Base-by-base conservation (phyloP, 2,888 invertebrate species). In the Psylliodes chrysocephalus region DNA sequence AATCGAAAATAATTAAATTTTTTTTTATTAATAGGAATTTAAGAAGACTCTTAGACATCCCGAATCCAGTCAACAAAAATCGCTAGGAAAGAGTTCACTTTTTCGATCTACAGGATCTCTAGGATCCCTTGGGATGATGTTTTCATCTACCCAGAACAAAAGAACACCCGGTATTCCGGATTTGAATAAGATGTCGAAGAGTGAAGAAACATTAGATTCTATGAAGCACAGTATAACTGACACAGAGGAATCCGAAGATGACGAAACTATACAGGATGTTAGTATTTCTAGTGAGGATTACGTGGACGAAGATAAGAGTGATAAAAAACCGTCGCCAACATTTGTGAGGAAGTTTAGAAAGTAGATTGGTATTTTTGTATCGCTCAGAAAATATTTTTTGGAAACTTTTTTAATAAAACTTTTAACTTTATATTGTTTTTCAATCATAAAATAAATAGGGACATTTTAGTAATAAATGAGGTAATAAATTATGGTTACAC, bases 11-110 rank as follows among this genome's bases (percentile, higher is more conserved):
- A 22, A 64, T 19, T 47, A 42, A 46, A 63, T 47, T 64, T 60
- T 66, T 71, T 71, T 76, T 61, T 14, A 18, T 46, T 54, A 19
- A 18, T 19, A 91, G 90, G 89, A 90, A 75, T 90, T 90, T 76
- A 86, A 86, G 73, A 86, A 88, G 75, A 85, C 87, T 44, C 77
- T 90, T 64, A 84, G 84, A 30, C 84, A 87, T 17, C 85, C 88
- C 0, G 87, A 88, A 70, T 84, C 83, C 70, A 82, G 82, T 70
- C 73, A 74, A 12, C 71, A 72, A 28, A 68, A 72, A 53, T 59
- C 66, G 14, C 52, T 71, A 7, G 71, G 66, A 7, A 78, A 72
- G 66, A 68, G 64, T 15, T 72, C 75, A 2, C 62, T 78, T 17
- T 78, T 80, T 57, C 75, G 73, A 60, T 74, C 76, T 10, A 70